Evolutionary conservation across 2,113 vertebrate genomes (phyloP).

Genomic region (Aptenodytes forsteri): DNA sequence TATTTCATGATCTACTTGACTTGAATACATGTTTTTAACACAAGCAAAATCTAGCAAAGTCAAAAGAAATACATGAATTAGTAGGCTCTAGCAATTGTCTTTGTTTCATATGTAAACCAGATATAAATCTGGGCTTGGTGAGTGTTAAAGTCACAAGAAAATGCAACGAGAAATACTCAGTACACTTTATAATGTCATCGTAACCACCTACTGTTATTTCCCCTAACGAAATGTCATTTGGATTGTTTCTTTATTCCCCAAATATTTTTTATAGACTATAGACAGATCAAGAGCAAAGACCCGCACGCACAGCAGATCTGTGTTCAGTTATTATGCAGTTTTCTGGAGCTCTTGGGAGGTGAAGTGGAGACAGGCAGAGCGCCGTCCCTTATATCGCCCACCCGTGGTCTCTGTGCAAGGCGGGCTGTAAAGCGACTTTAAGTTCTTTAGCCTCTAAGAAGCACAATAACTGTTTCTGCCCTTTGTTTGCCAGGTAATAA

Average conservation of each 20-base stretch:
- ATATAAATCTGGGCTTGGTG: neutral
- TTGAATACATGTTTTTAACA: neutral
- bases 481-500: neutral
- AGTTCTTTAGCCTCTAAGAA: neutral
- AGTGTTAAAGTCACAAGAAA: neutral
- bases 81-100: neutral
- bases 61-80: neutral
- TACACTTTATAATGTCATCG: neutral
- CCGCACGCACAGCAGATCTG: neutral
- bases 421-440: accelerated
- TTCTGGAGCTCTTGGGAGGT: neutral
- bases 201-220: neutral
- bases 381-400: neutral
- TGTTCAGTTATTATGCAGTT: neutral
- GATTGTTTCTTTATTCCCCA: neutral
- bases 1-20: neutral
- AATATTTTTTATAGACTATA: neutral
- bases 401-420: too few relatives aligned
- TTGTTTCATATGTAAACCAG: neutral
- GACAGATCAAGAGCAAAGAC: neutral
- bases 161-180: neutral
- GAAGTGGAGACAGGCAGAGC: neutral
- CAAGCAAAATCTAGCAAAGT: neutral
- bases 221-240: neutral
- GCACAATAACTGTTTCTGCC: neutral